These are phyloP conservation scores for Nycteola revayana DNA, from an alignment of 2,888 invertebrate genomes.

Conservation along the genomic window DNA sequence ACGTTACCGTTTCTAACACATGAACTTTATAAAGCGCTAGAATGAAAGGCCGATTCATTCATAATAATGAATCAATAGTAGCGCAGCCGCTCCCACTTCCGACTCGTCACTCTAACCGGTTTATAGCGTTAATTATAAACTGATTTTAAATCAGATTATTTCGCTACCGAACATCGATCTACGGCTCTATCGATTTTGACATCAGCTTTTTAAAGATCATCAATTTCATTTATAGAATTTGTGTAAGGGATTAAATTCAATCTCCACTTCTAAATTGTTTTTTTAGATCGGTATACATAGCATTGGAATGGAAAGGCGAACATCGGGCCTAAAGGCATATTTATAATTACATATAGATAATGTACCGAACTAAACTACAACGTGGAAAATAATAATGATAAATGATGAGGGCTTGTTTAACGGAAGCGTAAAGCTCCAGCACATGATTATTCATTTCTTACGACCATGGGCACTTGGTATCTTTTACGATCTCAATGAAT, in stretches of 20 bases:
- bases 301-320: slow-evolving; percentile 10
- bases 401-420: slow-evolving; percentile 36
- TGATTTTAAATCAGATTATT: slow-evolving; percentile 71
- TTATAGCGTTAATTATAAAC: slow-evolving; percentile 70
- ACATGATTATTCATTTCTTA: slow-evolving; percentile 53
- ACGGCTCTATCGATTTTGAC: slow-evolving; percentile 58
- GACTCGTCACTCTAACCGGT: slow-evolving; percentile 65
- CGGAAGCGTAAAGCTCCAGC: slow-evolving; percentile 48
- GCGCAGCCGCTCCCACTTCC: slow-evolving; percentile 59
- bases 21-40: slow-evolving; percentile 47
- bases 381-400: slow-evolving; percentile 25
- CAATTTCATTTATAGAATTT: slow-evolving; percentile 65
- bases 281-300: slow-evolving; percentile 38
- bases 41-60: slow-evolving; percentile 75
- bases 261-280: slow-evolving; percentile 48
- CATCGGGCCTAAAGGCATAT: not conserved
- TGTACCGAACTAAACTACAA: too few relatives aligned
- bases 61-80: slow-evolving; percentile 70
- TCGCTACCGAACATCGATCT: slow-evolving; percentile 65
- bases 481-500: slow-evolving; percentile 51
- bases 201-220: slow-evolving; percentile 54
- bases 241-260: slow-evolving; percentile 60
- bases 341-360: too few relatives aligned
- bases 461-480: slow-evolving; percentile 40
- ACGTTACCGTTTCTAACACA: slow-evolving; percentile 52